Evolutionary conservation across 1,140 invertebrate genomes (phyloP), one percentile per base, ranked within the genome.

Genomic region (Armadillidium nasatum): DNA sequence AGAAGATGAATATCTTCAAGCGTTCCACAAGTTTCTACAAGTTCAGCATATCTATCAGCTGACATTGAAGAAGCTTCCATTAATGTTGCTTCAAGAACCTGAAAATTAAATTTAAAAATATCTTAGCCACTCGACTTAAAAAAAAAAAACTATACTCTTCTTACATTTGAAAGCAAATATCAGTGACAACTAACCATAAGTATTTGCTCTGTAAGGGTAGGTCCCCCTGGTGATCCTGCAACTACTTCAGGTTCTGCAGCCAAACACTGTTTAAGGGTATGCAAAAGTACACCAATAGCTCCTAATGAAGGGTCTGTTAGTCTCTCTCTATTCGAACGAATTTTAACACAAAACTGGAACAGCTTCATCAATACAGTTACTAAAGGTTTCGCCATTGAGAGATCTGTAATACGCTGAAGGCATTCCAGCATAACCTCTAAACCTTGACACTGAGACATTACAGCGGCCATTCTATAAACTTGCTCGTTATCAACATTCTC

Each of bases 401-500:
- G 88, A 80, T 93, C 90, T 79, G 90, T 88, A 80, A 92, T 89
- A 7, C 89, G 87, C 19, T 88, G 88, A 74, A 96, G 87, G 4
- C 91, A 86, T 74, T 89, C 88, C 69, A 93, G 85, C 88, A 93
- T 89, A 81, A 77, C 92, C 82, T 94, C 90, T 3, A 99, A 85
- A 0, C 96, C 96, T 68, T 93, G 93, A 87, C 92, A 94, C 76
- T 93, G 89, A 10, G 89, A 90, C 81, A 96, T 88, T n/a, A 92
- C 90, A 82, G 89, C 88, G 4, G 89, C 89, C 87, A 91, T 87
- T 81, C 90, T 91, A 84, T 96, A 98, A 0, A 96, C 90, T 84
- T 96, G 93, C 84, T 99, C 96, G 81, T 96, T 95, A 84, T 98
- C 94, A 0, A 96, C 91, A 78, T 94, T 91, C 83, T 94, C 92